A percentile compares a stretch with the other conserved stretches of the same genome.
Evolutionary conservation across 92 coral and sea anemone species (phyloP).

Genomic region (Bergia puertoricense): DNA sequence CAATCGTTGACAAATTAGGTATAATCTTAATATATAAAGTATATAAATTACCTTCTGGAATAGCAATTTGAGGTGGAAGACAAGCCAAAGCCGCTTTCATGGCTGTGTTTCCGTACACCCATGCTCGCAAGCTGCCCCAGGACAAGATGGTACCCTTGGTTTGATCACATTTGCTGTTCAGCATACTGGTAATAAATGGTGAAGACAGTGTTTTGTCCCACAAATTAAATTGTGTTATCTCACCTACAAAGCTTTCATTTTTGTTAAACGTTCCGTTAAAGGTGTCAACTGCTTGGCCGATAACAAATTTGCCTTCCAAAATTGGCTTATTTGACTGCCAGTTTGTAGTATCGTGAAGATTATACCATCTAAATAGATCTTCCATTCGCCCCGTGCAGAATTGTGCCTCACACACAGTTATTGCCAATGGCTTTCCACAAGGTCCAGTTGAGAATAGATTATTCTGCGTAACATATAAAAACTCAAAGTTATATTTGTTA

Average conservation of each 20-base stretch:
- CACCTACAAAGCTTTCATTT: background rate
- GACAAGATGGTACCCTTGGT: background rate
- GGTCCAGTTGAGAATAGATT: background rate
- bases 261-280: background rate
- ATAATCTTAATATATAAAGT: no score
- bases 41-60: background rate
- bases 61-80: background rate
- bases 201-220: background rate
- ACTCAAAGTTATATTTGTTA: no score
- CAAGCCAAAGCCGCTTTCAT: background rate
- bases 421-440: background rate
- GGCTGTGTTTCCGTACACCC: background rate
- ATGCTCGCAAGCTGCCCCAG: background rate
- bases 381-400: background rate
- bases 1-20: no score
- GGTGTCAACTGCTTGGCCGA: background rate
- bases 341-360: background rate
- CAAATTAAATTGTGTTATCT: background rate
- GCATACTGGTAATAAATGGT: background rate
- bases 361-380: background rate
- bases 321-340: background rate
- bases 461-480: background rate
- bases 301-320: background rate
- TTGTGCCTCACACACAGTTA: background rate
- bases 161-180: background rate